Conservation (phyloP, 2,113 vertebrate genomes). For the Eretmochelys imbricata region DNA sequence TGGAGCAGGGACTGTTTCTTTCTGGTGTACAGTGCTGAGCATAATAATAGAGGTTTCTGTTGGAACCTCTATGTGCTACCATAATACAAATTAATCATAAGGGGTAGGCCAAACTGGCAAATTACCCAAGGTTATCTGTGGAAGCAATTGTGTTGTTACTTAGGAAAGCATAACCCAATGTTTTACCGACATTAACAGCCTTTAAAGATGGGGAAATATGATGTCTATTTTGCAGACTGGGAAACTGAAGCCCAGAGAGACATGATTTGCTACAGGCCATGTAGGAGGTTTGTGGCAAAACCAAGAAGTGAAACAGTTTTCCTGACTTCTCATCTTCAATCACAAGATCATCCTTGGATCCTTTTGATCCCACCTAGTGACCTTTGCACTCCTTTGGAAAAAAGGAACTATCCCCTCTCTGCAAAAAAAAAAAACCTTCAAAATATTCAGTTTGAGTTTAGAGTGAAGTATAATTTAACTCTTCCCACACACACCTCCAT, state of each 20-base stretch:
- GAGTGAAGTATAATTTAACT: background rate
- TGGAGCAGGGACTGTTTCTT: rapidly evolving
- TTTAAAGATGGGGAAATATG: background rate
- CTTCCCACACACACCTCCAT: background rate
- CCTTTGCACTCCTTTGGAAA: no score
- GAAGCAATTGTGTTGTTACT: rapidly evolving
- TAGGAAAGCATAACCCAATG: background rate
- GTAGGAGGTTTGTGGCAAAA: rapidly evolving
- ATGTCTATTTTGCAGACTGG: background rate
- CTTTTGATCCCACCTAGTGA: background rate
- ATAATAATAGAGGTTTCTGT: background rate
- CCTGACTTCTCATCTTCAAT: rapidly evolving
- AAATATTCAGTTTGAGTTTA: background rate
- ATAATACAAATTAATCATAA: background rate
- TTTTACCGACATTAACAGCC: background rate
- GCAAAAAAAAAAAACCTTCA: rapidly evolving
- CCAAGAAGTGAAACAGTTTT: background rate
- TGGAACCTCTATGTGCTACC: background rate
- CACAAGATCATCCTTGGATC: background rate
- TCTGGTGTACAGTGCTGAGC: rapidly evolving
- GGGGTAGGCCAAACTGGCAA: background rate
- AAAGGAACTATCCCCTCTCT: background rate
- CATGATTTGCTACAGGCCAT: rapidly evolving
- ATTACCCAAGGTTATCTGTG: background rate
- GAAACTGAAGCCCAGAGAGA: background rate